Conservation (phyloP, 2,797 vertebrate genomes). For the Percopsis omiscomaycus region DNA sequence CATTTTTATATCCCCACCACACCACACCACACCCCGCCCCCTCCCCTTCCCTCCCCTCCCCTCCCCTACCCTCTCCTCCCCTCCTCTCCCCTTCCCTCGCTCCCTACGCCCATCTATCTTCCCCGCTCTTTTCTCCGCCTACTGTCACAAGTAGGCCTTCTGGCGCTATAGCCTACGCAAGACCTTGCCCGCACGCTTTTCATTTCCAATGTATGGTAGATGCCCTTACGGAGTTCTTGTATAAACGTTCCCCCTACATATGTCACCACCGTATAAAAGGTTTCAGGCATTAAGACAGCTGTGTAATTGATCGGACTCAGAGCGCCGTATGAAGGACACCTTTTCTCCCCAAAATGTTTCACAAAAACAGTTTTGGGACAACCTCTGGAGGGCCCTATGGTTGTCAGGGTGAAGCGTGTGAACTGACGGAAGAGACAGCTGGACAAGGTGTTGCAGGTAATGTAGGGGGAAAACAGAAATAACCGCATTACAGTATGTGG, state of each 20-base stretch:
- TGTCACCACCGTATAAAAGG: too few relatives aligned
- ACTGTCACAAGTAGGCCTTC: background rate
- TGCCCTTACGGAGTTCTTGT: too few relatives aligned
- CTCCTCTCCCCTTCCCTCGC: background rate
- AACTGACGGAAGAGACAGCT: background rate
- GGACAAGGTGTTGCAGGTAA: constrained; percentile 15
- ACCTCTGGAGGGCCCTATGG: too few relatives aligned
- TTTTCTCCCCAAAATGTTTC: too few relatives aligned
- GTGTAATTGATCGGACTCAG: too few relatives aligned
- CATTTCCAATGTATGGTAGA: background rate
- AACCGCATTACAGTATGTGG: constrained; percentile 57
- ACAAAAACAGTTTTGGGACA: too few relatives aligned
- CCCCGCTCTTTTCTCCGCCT: background rate
- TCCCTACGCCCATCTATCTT: background rate
- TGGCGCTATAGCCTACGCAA: background rate
- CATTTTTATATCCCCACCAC: background rate
- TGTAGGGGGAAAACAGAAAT: constrained; percentile 49
- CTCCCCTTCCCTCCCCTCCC: constrained; percentile 25
- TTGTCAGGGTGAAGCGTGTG: too few relatives aligned
- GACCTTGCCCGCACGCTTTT: background rate
- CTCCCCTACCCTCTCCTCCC: constrained; percentile 24
- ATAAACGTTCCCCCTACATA: too few relatives aligned
- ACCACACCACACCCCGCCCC: constrained; percentile 14
- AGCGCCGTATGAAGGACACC: too few relatives aligned
- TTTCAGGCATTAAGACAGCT: too few relatives aligned